Evolutionary conservation across 2,888 invertebrate species (phyloP).

Genomic region (Cinara cedri): DNA sequence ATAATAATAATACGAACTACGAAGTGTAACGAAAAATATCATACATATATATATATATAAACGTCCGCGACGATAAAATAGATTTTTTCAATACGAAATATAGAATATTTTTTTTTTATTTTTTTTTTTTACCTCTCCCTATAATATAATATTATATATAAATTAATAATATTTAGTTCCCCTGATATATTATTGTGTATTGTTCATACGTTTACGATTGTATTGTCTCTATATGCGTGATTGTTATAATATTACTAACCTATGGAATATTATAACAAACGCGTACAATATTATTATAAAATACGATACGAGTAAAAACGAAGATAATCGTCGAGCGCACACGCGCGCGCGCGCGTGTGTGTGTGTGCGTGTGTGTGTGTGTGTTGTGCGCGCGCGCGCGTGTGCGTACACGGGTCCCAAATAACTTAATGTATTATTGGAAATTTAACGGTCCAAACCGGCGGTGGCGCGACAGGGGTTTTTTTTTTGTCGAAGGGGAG

Average conservation of each 20-base stretch:
- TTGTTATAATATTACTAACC: too few species aligned
- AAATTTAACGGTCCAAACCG: too few species aligned
- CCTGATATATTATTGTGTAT: slow-evolving; percentile 19
- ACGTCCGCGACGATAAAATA: slow-evolving; percentile 29
- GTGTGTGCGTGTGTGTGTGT: too few species aligned
- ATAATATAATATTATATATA: slow-evolving; percentile 11
- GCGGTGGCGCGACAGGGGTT: too few species aligned
- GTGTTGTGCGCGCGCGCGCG: too few species aligned
- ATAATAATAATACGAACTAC: slow-evolving; percentile 19
- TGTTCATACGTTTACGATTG: slow-evolving; percentile 36
- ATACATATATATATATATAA: slow-evolving; percentile 1
- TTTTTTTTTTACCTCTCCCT: too few species aligned
- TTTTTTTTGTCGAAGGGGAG: too few species aligned
- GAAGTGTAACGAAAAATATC: slow-evolving; percentile 40
- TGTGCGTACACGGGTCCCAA: neutral
- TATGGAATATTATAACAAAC: too few species aligned
- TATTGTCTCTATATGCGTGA: slow-evolving; percentile 42
- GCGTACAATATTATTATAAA: too few species aligned
- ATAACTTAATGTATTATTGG: too few species aligned
- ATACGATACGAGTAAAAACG: neutral
- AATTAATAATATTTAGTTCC: slow-evolving; percentile 20
- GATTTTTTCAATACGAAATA: slow-evolving; percentile 24
- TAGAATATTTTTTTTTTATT: slow-evolving; percentile 22
- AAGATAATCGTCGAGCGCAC: too few species aligned
- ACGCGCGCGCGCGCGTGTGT: too few species aligned